Percentiles rank a stretch among this genome's conserved stretches.
Conservation (phyloP, 2,888 invertebrate genomes). For the Leptinotarsa rubiginosa region DNA sequence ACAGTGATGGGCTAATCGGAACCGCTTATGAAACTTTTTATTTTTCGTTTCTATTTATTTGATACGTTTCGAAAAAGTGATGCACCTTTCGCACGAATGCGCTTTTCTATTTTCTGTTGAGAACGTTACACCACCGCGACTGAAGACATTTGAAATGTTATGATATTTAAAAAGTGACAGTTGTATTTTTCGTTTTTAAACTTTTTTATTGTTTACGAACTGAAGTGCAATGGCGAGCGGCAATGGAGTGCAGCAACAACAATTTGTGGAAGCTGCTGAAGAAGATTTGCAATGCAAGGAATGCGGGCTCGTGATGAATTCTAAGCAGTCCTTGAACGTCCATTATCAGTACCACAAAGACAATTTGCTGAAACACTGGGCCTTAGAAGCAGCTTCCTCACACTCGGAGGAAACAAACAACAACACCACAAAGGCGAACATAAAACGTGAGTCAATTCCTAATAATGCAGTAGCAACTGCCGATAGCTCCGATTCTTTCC, state of each 20-base stretch:
- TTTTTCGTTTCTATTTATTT: slow-evolving; percentile 55
- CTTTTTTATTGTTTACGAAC: slow-evolving; percentile 55
- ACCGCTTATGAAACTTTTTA: slow-evolving; percentile 51
- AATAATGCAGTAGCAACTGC: slow-evolving; percentile 74
- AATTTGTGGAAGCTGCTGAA: slow-evolving; percentile 62
- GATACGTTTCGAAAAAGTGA: slow-evolving; percentile 52
- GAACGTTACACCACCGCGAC: slow-evolving; percentile 57
- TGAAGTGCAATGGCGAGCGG: slow-evolving; percentile 62
- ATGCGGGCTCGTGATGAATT: slow-evolving; percentile 81
- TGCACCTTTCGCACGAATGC: slow-evolving; percentile 48
- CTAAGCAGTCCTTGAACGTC: slow-evolving; percentile 81
- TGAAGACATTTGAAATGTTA: slow-evolving; percentile 65
- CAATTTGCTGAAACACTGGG: slow-evolving; percentile 81
- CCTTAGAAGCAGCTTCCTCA: slow-evolving; percentile 68
- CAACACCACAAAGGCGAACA: slow-evolving; percentile 68
- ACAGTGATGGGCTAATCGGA: slow-evolving; percentile 61
- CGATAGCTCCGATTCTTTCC: slow-evolving; percentile 79
- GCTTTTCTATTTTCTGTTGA: slow-evolving; percentile 49
- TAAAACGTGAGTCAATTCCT: slow-evolving; percentile 70
- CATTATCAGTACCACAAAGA: slow-evolving; percentile 84
- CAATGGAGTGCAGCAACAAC: slow-evolving; percentile 55
- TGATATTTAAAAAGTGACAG: slow-evolving; percentile 65
- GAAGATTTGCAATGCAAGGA: slow-evolving; percentile 79
- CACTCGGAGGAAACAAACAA: slow-evolving; percentile 73
- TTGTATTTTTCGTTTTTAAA: slow-evolving; percentile 64